Base-by-base conservation (phyloP, 2,888 invertebrate genomes). In the Baronia brevicornis region DNA sequence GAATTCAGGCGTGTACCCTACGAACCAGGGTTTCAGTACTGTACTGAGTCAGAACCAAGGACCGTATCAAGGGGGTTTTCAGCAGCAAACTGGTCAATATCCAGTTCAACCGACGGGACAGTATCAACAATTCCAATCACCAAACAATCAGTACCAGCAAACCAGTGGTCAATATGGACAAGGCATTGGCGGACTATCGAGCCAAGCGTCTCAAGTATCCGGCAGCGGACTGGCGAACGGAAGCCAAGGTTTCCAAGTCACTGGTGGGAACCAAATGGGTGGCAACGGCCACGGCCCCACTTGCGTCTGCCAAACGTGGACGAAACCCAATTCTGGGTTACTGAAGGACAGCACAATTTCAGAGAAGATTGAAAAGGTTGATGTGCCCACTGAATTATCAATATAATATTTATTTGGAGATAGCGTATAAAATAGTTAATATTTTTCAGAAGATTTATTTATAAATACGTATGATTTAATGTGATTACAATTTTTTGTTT, bases 221-320 rank as follows among this genome's bases (percentile, higher is more conserved):
- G 34, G 28, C 4, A 18, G 15, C 15, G 34, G 28, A 6, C 40
- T 36, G n/a, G 21, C 20, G 48, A 1, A 48, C 28, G 25, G 51
- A 19, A 46, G 54, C 13, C 58, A 60, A 28, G 57, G 65, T 0
- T 71, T 60, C 32, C 64, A 68, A 36, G 48, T 51, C 0, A 44
- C 66, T 1, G 57, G 58, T 5, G 56, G 59, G 6, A 60, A 63
- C 5, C 54, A 61, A 25, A 37, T 52, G 5, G 33, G 30, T 9
- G 44, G 47, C 5, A 59, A 57, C 5, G 49, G 46, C 1, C 55
- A 57, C 11, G 79, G 75, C 0, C 79, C 75, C 0, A 62, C 72
- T 0, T 84, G 82, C 35, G 68, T 84, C 1, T 84, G 84, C 41
- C 80, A 79, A 38, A 60, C 82, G 0, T 80, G 79, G 78, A 70